Conservation (phyloP, 30 jellyfish, hydroid and myxozoan genomes). For the Chrysaora quinquecirrha region DNA sequence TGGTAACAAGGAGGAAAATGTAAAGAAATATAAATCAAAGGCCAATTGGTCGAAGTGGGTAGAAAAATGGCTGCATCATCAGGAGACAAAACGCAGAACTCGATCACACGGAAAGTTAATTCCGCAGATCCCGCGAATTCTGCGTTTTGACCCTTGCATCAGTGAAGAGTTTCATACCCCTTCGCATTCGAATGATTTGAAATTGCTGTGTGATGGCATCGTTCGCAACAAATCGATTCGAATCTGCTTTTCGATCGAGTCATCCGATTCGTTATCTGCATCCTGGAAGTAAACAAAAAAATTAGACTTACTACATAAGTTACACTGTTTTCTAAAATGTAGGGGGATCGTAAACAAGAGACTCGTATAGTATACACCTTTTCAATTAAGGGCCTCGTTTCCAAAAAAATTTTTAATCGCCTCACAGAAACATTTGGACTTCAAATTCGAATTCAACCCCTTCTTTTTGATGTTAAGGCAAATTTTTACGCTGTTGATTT, state of each 20-base stretch:
- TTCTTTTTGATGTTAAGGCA: no score
- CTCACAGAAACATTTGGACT: neutral
- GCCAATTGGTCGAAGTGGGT: no score
- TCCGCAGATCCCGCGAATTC: no score
- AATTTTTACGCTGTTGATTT: neutral
- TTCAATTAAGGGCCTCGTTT: no score
- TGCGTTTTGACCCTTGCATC: no score
- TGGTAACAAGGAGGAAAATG: no score
- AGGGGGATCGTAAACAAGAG: neutral
- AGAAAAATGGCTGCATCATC: no score
- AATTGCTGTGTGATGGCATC: constrained; percentile 79
- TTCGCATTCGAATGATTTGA: constrained; percentile 58
- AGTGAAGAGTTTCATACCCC: constrained; percentile 60
- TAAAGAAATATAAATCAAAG: no score
- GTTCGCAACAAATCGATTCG: constrained; percentile 84
- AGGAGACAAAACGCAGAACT: no score
- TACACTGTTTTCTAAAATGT: neutral
- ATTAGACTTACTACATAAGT: neutral
- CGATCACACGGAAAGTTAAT: no score
- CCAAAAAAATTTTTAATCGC: neutral
- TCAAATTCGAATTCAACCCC: no score
- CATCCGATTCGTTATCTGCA: constrained; percentile 72
- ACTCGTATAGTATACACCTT: no score
- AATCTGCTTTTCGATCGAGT: constrained; percentile 83
- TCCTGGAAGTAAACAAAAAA: constrained; percentile 33